Conservation (phyloP, 1,140 invertebrate species). For the Bombus waltoni region DNA sequence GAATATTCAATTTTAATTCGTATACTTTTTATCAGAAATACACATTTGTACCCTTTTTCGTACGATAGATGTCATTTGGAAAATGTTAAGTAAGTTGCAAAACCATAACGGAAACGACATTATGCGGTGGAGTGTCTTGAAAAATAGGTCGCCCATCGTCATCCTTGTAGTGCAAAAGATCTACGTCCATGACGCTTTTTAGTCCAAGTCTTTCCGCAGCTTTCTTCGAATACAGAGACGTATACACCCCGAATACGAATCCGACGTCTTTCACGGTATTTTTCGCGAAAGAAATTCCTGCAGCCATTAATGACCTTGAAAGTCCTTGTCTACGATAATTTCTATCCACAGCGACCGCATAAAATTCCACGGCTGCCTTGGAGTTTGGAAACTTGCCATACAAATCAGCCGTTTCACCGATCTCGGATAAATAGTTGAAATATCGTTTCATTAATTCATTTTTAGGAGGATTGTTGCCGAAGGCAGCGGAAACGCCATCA, state of each 20-base stretch:
- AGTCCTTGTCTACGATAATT: slow-evolving; percentile 57
- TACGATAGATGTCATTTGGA: not conserved
- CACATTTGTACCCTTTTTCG: not conserved
- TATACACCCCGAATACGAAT: slow-evolving; percentile 65
- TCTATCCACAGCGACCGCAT: slow-evolving; percentile 58
- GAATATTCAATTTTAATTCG: not conserved
- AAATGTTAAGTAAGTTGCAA: not conserved
- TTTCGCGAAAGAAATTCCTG: slow-evolving; percentile 38
- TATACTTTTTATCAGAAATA: not conserved
- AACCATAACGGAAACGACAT: slow-evolving; percentile 57
- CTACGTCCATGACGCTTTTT: slow-evolving; percentile 46
- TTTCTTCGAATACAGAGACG: slow-evolving; percentile 62
- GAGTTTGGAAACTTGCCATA: not conserved
- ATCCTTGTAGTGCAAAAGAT: slow-evolving; percentile 56
- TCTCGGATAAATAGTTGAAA: slow-evolving; percentile 8
- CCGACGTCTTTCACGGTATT: slow-evolving; percentile 3
- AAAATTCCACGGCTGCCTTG: slow-evolving; percentile 60
- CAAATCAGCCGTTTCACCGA: not conserved
- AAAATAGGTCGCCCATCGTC: slow-evolving; percentile 37
- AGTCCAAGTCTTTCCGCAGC: slow-evolving; percentile 55
- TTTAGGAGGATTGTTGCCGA: slow-evolving; percentile 7
- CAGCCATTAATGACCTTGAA: slow-evolving; percentile 31
- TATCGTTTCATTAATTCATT: slow-evolving; percentile 30
- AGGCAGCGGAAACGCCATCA: slow-evolving; percentile 3
- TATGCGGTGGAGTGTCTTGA: slow-evolving; percentile 42